Percentiles rank a stretch among this genome's conserved stretches.
Evolutionary conservation across 2,888 invertebrate genomes (phyloP).

Genomic region (Salticus scenicus): DNA sequence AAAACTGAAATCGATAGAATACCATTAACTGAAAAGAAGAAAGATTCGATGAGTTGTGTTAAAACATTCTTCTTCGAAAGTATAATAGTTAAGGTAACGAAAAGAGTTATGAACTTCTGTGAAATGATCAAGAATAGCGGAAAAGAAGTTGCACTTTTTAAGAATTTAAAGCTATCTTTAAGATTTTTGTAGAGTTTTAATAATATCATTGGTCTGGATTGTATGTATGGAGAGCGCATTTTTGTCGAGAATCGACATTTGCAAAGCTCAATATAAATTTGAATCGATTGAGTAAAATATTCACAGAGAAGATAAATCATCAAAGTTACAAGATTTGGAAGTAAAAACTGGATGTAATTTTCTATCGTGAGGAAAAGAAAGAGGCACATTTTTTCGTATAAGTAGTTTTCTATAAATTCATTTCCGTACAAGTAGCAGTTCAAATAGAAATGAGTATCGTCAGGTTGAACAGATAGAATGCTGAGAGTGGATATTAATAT

Average conservation of each 20-base stretch:
- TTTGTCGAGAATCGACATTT: neutral
- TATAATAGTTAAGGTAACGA: conserved; percentile 44
- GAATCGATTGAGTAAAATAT: neutral
- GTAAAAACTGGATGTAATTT: conserved; percentile 45
- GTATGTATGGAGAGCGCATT: neutral
- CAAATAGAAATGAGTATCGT: conserved; percentile 38
- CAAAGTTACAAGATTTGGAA: conserved; percentile 38
- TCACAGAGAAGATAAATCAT: conserved; percentile 36
- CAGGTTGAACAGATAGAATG: conserved; percentile 7
- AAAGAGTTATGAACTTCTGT: conserved; percentile 47
- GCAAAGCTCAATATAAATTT: conserved; percentile 6
- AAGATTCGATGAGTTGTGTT: conserved; percentile 42
- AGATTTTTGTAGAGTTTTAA: conserved; percentile 32
- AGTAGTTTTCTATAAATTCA: neutral
- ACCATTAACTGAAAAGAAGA: conserved; percentile 28
- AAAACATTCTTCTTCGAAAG: conserved; percentile 37
- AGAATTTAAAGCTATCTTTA: conserved; percentile 12
- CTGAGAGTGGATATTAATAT: conserved; percentile 13
- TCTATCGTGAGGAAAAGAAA: conserved; percentile 40
- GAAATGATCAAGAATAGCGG: conserved; percentile 43
- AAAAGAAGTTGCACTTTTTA: conserved; percentile 12
- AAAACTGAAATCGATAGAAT: conserved; percentile 13
- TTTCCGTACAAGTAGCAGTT: conserved; percentile 41
- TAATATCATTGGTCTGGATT: neutral
- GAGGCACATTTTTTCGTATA: neutral